These are phyloP conservation scores for Aphelinus atriplicis DNA, from an alignment of 1,140 invertebrate genomes.

Conservation along the genomic window DNA sequence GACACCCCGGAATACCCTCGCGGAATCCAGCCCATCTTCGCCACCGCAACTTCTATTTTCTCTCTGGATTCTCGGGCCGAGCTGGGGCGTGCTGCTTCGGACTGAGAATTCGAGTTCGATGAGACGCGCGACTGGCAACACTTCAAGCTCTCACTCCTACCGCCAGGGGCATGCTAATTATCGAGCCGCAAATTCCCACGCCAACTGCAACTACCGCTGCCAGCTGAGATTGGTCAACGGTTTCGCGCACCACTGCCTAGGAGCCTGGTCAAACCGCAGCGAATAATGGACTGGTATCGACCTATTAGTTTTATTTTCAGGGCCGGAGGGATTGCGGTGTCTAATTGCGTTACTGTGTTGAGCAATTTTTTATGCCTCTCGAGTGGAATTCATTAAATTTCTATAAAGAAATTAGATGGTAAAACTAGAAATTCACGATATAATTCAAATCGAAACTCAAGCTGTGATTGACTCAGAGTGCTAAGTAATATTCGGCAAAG, in stretches of 20 bases:
- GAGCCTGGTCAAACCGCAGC: neutral
- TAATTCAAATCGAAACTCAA: too few species aligned
- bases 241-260: neutral
- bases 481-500: too few species aligned
- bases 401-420: neutral
- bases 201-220: neutral
- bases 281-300: neutral
- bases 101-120: slow-evolving; percentile 11
- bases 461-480: too few species aligned
- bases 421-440: too few species aligned
- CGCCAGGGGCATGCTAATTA: slow-evolving; percentile 12
- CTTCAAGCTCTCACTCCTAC: neutral
- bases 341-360: too few species aligned
- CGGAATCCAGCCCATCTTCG: slow-evolving; percentile 28
- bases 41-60: slow-evolving; percentile 22
- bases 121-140: neutral
- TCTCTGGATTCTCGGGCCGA: slow-evolving; percentile 8
- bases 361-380: too few species aligned
- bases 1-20: slow-evolving; percentile 10
- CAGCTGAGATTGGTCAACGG: slow-evolving; percentile 3
- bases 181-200: neutral
- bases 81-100: neutral
- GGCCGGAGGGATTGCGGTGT: neutral
- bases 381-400: too few species aligned
- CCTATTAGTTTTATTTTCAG: too few species aligned